These are phyloP conservation scores for Paratrypauchen microcephalus DNA, from an alignment of 2,797 vertebrate species.

Conservation along the genomic window DNA sequence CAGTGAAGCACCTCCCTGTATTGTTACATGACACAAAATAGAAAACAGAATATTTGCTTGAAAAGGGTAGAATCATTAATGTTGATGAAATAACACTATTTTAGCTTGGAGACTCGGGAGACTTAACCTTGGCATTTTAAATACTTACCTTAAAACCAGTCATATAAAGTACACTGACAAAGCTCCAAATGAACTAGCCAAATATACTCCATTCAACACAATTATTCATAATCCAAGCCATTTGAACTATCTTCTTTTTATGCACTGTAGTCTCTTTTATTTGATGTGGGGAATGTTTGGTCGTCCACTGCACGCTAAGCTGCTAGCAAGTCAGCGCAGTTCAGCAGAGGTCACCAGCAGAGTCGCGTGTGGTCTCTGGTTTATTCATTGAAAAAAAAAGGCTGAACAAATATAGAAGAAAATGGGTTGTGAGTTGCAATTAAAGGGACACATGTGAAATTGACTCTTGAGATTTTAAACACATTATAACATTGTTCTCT, in stretches of 20 bases:
- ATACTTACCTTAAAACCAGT: not conserved
- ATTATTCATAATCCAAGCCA: not conserved
- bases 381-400: conserved; percentile 3
- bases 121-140: not conserved
- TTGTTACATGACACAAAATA: not conserved
- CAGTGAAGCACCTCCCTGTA: too few species aligned
- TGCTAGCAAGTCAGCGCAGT: conserved; percentile 21
- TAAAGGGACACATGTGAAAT: too few species aligned
- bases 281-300: conserved; percentile 23
- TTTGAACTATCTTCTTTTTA: conserved; percentile 11
- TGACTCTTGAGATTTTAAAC: too few species aligned
- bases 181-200: not conserved
- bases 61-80: not conserved
- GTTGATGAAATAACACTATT: not conserved
- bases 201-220: not conserved
- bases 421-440: too few species aligned
- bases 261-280: conserved; percentile 12
- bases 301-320: conserved; percentile 18
- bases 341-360: conserved; percentile 27
- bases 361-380: conserved; percentile 14
- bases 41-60: not conserved
- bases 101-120: not conserved
- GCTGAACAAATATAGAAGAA: too few species aligned
- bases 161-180: too few species aligned
- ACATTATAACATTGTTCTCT: too few species aligned